Evolutionary conservation across 2,888 invertebrate species (phyloP).

Genomic region (Leptinotarsa peninsularis): DNA sequence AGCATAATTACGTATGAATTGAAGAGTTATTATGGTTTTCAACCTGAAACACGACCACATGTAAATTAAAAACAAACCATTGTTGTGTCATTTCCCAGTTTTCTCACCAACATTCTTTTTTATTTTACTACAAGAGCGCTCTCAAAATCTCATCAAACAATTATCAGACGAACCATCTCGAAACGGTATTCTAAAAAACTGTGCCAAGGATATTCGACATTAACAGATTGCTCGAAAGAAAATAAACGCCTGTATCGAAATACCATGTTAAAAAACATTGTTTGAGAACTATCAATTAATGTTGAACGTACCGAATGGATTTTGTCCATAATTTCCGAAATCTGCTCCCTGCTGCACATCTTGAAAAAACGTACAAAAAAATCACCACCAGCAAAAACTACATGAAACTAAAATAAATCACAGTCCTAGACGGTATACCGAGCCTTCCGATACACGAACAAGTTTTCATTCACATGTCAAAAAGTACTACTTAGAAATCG

Average conservation of each 20-base stretch:
- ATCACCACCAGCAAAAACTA: conserved; percentile 11
- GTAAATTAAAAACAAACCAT: too few relatives aligned
- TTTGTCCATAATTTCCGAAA: conserved; percentile 78
- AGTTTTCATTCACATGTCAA: conserved; percentile 7
- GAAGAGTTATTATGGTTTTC: too few relatives aligned
- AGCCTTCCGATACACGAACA: neutral
- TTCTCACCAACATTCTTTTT: neutral
- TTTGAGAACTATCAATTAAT: neutral
- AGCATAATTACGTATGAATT: too few relatives aligned
- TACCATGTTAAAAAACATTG: neutral
- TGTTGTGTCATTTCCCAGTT: too few relatives aligned
- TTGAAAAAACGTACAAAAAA: conserved; percentile 41
- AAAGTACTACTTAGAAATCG: conserved; percentile 3
- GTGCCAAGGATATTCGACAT: conserved; percentile 6
- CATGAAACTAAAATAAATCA: neutral
- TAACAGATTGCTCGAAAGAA: neutral
- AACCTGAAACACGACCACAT: too few relatives aligned
- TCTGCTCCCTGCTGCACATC: conserved; percentile 80
- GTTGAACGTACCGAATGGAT: conserved; percentile 78
- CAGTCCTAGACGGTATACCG: neutral
- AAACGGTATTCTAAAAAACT: conserved; percentile 9
- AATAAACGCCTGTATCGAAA: neutral
- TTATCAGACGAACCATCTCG: neutral
- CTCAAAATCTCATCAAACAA: neutral
- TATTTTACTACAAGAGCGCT: neutral